phyloP scores from a whole-genome alignment of 2,888 invertebrate species.

The Alcis repandata region DNA sequence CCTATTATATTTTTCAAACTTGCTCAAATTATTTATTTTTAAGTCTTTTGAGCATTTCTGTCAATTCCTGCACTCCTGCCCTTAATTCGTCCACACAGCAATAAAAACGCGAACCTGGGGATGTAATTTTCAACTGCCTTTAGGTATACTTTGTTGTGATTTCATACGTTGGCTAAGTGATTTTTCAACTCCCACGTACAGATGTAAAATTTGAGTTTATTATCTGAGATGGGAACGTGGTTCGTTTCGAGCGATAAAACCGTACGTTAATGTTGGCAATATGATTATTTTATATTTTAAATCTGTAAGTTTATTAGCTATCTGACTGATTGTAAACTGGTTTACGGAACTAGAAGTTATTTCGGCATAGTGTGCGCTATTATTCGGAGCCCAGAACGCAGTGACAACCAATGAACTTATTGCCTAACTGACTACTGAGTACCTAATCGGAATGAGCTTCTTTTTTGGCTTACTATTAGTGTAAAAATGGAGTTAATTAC shows the following conservation, averaged over 20 bases:
- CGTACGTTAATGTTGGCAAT: neutral
- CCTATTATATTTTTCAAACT: too few relatives aligned
- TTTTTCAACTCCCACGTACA: conserved; percentile 33
- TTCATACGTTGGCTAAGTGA: conserved; percentile 34
- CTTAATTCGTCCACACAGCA: conserved; percentile 35
- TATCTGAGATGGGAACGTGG: conserved; percentile 10
- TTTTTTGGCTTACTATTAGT: too few relatives aligned
- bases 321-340: too few relatives aligned
- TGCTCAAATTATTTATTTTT: too few relatives aligned
- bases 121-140: conserved; percentile 34
- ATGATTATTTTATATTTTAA: conserved; percentile 7
- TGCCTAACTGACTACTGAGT: too few relatives aligned
- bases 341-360: too few relatives aligned
- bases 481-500: too few relatives aligned
- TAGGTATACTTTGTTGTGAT: conserved; percentile 32
- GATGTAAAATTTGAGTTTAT: conserved; percentile 30
- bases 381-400: too few relatives aligned
- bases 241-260: conserved; percentile 9
- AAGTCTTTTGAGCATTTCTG: neutral
- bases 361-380: too few relatives aligned
- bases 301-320: too few relatives aligned
- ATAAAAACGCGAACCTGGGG: conserved; percentile 47
- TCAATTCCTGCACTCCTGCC: neutral
- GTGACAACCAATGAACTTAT: too few relatives aligned
- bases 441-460: too few relatives aligned